Conservation (phyloP, 2,113 vertebrate genomes). For the Verasper variegatus region DNA sequence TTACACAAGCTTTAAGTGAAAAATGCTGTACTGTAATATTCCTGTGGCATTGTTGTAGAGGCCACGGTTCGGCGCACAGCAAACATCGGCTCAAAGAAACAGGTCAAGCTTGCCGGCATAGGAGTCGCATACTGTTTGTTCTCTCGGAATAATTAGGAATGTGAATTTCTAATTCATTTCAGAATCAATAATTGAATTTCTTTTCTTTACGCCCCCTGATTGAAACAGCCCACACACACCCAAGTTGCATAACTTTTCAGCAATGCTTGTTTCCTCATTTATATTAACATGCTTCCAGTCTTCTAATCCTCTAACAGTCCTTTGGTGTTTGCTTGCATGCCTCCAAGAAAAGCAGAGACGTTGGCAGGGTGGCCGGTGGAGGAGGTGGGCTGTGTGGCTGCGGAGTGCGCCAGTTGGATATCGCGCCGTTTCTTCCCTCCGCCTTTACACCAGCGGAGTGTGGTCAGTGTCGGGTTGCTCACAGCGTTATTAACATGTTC, state of each 20-base stretch:
- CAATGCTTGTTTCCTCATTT: background rate
- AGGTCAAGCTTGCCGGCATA: conserved; percentile 2
- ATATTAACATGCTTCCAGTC: background rate
- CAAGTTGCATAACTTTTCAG: background rate
- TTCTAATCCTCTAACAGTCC: background rate
- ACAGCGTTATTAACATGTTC: conserved; percentile 20
- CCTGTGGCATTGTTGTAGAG: conserved; percentile 6
- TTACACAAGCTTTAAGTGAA: conserved; percentile 36
- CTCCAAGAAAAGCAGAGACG: conserved; percentile 21
- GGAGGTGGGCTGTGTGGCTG: conserved; percentile 9
- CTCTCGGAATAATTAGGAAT: background rate
- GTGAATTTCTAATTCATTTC: background rate
- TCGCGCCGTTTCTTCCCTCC: conserved; percentile 10
- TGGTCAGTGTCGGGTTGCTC: conserved; percentile 8
- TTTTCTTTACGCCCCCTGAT: background rate
- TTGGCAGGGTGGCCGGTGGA: conserved; percentile 9
- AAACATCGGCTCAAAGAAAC: conserved; percentile 6
- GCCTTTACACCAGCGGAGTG: background rate
- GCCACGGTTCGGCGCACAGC: conserved; percentile 4
- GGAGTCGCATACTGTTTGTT: background rate
- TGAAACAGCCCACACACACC: background rate
- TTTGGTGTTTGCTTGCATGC: conserved; percentile 18
- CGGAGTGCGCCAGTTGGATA: background rate
- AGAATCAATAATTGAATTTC: background rate
- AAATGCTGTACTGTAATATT: conserved; percentile 16